Conservation (phyloP, 2,113 vertebrate species). For the Maccullochella peelii region DNA sequence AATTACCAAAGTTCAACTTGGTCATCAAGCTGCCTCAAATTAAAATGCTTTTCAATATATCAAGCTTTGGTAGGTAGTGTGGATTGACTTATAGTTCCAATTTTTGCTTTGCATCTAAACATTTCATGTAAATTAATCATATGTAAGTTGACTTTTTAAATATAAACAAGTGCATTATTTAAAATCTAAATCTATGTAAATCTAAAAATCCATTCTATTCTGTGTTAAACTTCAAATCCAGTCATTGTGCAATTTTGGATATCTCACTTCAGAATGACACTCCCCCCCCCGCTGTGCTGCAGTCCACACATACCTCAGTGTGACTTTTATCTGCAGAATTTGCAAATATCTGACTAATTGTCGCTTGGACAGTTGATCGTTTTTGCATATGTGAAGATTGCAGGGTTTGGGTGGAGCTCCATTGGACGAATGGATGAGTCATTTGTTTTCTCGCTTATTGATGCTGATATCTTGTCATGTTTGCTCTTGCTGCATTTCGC, state of each 20-base stretch:
- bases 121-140: not conserved
- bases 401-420: constrained; percentile 3
- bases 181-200: not conserved
- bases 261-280: not conserved
- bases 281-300: not conserved
- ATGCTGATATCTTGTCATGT: constrained; percentile 66
- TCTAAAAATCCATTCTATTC: not conserved
- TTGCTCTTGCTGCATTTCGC: constrained; percentile 53
- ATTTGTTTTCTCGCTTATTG: constrained; percentile 57
- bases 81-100: not conserved
- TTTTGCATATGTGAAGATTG: constrained; percentile 19
- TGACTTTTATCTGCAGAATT: constrained; percentile 12
- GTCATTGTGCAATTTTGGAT: not conserved
- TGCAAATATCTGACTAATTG: constrained; percentile 43
- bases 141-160: not conserved
- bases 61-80: not conserved
- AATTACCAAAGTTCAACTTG: not conserved
- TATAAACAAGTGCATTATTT: not conserved
- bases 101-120: not conserved
- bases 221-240: not conserved
- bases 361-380: constrained; percentile 7
- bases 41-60: not conserved
- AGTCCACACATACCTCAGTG: constrained; percentile 8
- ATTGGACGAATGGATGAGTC: constrained; percentile 29
- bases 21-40: not conserved